phyloP scores from a whole-genome alignment of 2,888 invertebrate species.

The Ypsolopha scabrella region DNA sequence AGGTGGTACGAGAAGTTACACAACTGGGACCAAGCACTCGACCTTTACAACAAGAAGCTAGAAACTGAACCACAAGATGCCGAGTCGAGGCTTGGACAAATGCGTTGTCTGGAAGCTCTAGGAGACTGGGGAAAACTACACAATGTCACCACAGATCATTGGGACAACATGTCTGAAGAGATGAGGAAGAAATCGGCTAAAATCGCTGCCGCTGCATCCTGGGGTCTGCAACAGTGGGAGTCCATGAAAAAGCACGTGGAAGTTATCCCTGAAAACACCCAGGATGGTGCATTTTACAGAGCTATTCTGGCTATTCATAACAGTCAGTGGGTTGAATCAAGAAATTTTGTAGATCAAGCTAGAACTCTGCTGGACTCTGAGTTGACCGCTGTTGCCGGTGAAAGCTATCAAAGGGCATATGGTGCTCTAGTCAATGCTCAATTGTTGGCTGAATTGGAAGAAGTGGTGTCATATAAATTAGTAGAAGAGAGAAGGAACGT shows the following conservation, averaged over 20 bases:
- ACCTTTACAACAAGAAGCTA: constrained; percentile 85
- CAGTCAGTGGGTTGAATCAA: constrained; percentile 76
- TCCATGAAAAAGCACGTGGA: constrained; percentile 93
- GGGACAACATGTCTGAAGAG: constrained; percentile 74
- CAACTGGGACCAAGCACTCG: constrained; percentile 97
- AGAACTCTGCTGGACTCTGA: constrained; percentile 96
- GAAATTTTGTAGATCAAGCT: constrained; percentile 89
- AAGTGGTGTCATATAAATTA: constrained; percentile 96
- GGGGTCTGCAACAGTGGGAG: constrained; percentile 96
- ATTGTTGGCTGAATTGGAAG: constrained; percentile 96
- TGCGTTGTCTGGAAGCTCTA: constrained; percentile 95
- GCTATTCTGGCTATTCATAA: constrained; percentile 94
- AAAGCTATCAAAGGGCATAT: constrained; percentile 95
- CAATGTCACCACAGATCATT: constrained; percentile 82
- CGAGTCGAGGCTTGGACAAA: constrained; percentile 89
- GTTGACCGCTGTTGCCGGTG: constrained; percentile 95
- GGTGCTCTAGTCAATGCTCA: constrained; percentile 97
- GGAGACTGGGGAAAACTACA: constrained; percentile 96
- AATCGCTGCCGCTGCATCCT: constrained; percentile 94
- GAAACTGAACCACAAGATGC: constrained; percentile 74
- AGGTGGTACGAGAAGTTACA: constrained; percentile 99
- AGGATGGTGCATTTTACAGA: constrained; percentile 95
- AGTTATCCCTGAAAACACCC: constrained; percentile 91
- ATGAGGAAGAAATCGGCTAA: constrained; percentile 80
- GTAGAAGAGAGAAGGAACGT: constrained; percentile 88